Conservation (phyloP, 2,797 vertebrate genomes). For the Lagorchestes hirsutus region DNA sequence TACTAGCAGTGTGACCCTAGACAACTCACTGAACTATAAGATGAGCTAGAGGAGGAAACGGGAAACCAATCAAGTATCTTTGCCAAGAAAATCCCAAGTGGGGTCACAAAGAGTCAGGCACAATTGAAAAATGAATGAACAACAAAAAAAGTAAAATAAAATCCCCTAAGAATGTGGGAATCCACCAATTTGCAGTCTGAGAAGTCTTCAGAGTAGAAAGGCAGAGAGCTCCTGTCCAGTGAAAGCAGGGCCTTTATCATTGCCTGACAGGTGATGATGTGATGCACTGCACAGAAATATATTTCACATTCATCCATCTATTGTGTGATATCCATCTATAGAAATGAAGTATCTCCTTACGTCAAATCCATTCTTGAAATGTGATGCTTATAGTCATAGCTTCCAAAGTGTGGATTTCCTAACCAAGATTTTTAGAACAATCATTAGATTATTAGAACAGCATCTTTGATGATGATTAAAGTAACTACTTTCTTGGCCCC, state of each 20-base stretch:
- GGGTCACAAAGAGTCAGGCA: background rate
- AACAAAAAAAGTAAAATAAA: background rate
- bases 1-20: background rate
- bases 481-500: constrained; percentile 61
- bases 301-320: background rate
- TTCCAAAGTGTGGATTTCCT: constrained; percentile 62
- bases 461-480: constrained; percentile 36
- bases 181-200: background rate
- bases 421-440: constrained; percentile 64
- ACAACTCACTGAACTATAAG: background rate
- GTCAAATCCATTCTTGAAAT: constrained; percentile 21
- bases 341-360: constrained; percentile 22
- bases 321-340: background rate
- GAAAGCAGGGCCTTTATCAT: background rate
- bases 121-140: background rate
- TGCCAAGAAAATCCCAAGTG: background rate
- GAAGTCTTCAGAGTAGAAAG: constrained; percentile 13
- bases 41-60: background rate
- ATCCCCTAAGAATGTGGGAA: constrained; percentile 24
- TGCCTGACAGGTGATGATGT: background rate
- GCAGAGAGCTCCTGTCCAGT: background rate
- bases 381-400: constrained; percentile 53
- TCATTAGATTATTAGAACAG: constrained; percentile 60
- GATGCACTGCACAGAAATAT: constrained; percentile 6
- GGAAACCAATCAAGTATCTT: background rate